Evolutionary conservation across 2,113 vertebrate species (phyloP).

Genomic region (Sebastes fasciatus): DNA sequence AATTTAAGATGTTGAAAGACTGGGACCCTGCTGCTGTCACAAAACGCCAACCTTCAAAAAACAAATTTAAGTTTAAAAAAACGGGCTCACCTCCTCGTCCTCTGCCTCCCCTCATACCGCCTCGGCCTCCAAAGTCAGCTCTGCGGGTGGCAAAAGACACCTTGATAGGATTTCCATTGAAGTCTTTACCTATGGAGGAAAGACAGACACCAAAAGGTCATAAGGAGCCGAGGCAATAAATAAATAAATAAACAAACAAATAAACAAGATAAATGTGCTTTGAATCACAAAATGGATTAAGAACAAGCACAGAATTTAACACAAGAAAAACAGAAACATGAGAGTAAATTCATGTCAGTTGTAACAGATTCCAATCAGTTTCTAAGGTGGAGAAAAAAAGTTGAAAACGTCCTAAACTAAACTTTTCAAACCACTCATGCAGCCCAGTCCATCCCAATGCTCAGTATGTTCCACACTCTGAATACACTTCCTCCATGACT

Average conservation of each 20-base stretch:
- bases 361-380: background rate
- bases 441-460: too few species aligned
- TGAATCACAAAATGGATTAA: too few species aligned
- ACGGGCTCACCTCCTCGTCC: conserved; percentile 85
- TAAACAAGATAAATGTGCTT: too few species aligned
- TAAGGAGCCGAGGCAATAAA: background rate
- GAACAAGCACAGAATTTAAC: background rate
- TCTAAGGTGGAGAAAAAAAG: background rate
- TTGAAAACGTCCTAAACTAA: too few species aligned
- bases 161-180: conserved; percentile 90
- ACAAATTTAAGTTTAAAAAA: background rate
- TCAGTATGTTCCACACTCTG: too few species aligned
- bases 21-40: too few species aligned
- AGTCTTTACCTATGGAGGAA: conserved; percentile 88
- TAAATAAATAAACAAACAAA: too few species aligned
- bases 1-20: too few species aligned
- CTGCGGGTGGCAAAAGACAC: conserved; percentile 92
- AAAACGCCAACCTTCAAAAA: too few species aligned
- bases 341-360: background rate
- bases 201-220: background rate
- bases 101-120: conserved; percentile 86
- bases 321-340: too few species aligned
- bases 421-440: too few species aligned
- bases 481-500: too few species aligned
- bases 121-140: conserved; percentile 89